Evolutionary conservation across 2,113 vertebrate genomes (phyloP).

Genomic region (Heloderma charlesbogerti): DNA sequence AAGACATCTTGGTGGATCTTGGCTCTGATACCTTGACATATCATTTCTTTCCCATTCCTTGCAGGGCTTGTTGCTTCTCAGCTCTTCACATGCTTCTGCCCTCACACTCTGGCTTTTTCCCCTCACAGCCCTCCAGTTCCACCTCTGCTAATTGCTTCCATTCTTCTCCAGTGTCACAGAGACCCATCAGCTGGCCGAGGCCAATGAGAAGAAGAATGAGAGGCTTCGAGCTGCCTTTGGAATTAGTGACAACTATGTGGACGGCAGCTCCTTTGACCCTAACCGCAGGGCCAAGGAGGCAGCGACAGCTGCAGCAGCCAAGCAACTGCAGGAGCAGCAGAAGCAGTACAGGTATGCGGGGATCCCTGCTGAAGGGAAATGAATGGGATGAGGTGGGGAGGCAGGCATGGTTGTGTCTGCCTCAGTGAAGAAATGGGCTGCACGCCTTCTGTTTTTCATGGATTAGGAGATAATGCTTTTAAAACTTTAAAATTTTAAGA

Average conservation of each 20-base stretch:
- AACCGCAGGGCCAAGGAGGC: conserved; percentile 86
- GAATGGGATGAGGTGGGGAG: not conserved
- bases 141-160: not conserved
- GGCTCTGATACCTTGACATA: not conserved
- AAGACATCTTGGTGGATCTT: not conserved
- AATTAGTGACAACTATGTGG: conserved; percentile 89
- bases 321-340: conserved; percentile 78
- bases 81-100: not conserved
- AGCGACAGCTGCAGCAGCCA: conserved; percentile 70
- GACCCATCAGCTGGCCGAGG: conserved; percentile 91
- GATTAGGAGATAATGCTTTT: not conserved
- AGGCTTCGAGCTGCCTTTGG: conserved; percentile 90
- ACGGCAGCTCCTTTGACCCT: conserved; percentile 92
- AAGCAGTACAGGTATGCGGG: conserved; percentile 79
- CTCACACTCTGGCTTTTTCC: not conserved
- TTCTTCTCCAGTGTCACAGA: conserved; percentile 79
- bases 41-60: not conserved
- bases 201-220: conserved; percentile 93
- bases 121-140: not conserved
- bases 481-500: not conserved
- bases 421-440: not conserved
- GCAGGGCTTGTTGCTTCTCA: not conserved
- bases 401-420: not conserved
- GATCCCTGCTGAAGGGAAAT: not conserved
- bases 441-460: not conserved